A percentile compares a stretch with the other conserved stretches of the same genome.
Evolutionary conservation across 1,140 invertebrate genomes (phyloP).

Genomic region (Andrena cerasifolii): DNA sequence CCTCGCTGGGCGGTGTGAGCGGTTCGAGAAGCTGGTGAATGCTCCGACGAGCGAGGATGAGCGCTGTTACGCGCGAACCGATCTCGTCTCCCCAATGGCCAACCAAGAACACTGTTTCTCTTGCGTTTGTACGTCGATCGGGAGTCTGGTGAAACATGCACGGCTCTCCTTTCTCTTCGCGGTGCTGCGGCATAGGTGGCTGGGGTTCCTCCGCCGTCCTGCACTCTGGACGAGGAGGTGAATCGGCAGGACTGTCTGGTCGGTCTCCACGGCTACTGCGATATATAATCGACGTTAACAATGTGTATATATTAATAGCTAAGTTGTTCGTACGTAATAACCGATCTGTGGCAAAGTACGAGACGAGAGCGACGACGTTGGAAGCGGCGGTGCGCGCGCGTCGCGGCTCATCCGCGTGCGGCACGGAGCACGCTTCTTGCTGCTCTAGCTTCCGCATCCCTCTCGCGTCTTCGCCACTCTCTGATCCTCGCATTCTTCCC

Average conservation of each 20-base stretch:
- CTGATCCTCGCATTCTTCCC: neutral
- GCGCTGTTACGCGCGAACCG: neutral
- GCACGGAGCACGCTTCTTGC: neutral
- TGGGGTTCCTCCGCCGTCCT: too few species aligned
- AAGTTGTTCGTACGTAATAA: constrained; percentile 34
- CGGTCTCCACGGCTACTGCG: constrained; percentile 4
- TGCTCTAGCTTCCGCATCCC: too few species aligned
- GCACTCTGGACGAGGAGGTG: too few species aligned
- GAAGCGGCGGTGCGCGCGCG: constrained; percentile 30
- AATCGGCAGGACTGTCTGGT: neutral
- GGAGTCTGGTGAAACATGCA: too few species aligned
- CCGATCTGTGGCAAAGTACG: constrained; percentile 35
- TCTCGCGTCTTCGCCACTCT: too few species aligned
- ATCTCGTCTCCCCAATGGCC: too few species aligned
- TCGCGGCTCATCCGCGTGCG: neutral
- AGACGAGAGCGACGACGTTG: constrained; percentile 50
- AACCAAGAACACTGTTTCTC: too few species aligned
- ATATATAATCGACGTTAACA: constrained; percentile 32
- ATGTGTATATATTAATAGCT: constrained; percentile 9
- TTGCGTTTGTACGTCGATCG: too few species aligned
- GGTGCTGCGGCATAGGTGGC: too few species aligned
- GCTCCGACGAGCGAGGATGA: neutral
- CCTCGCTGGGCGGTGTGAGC: constrained; percentile 55
- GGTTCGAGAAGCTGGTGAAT: too few species aligned
- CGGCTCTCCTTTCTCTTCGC: too few species aligned